phyloP scores from a whole-genome alignment of 2,113 vertebrate genomes.

The Tetrax tetrax region DNA sequence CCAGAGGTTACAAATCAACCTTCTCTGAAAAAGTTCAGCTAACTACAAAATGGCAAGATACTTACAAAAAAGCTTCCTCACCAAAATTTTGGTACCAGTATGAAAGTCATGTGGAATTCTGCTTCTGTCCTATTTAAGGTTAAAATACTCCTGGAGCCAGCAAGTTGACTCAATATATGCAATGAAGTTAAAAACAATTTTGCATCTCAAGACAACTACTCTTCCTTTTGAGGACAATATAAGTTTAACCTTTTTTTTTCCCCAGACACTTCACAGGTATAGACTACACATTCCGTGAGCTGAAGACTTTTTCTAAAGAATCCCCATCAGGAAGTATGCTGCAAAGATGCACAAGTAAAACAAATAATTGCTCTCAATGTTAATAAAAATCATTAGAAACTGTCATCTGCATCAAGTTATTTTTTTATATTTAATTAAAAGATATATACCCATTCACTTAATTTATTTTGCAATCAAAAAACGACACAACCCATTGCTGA shows the following conservation, averaged over 20 bases:
- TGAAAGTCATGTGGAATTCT: neutral
- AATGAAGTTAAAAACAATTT: neutral
- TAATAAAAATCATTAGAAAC: neutral
- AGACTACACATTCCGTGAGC: neutral
- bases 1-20: neutral
- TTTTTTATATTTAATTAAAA: neutral
- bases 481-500: neutral
- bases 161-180: neutral
- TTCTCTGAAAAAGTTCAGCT: neutral
- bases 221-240: neutral
- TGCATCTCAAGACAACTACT: neutral
- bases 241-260: neutral
- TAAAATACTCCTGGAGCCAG: neutral
- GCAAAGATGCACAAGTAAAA: neutral
- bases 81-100: neutral
- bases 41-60: neutral
- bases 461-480: neutral
- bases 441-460: neutral
- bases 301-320: neutral
- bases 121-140: neutral
- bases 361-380: neutral
- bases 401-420: neutral
- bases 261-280: neutral
- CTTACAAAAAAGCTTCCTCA: neutral
- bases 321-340: neutral